phyloP scores from a whole-genome alignment of 2,888 invertebrate species.

The Archips xylosteana region DNA sequence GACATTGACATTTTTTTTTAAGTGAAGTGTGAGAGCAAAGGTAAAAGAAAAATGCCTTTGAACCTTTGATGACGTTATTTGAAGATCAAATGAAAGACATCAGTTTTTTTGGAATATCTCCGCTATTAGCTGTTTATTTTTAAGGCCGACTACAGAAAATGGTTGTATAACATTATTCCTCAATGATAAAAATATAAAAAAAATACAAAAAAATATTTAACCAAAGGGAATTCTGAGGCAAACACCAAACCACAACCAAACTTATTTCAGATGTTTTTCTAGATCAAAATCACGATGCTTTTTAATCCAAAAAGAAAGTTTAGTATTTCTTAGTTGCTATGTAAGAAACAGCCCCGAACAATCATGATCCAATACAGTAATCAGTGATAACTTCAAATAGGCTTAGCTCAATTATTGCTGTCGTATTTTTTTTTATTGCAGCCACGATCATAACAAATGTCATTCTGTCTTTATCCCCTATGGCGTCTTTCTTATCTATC shows the following conservation, averaged over 20 bases:
- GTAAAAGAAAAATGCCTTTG: too few relatives aligned
- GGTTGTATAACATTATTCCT: too few relatives aligned
- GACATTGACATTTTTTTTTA: too few relatives aligned
- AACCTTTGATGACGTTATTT: too few relatives aligned
- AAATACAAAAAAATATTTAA: too few relatives aligned
- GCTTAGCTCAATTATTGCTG: background rate
- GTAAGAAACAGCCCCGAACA: background rate
- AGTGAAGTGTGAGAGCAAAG: too few relatives aligned
- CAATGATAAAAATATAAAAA: too few relatives aligned
- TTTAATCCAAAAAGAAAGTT: background rate
- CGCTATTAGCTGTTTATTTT: too few relatives aligned
- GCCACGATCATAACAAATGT: constrained; percentile 1
- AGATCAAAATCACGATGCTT: background rate
- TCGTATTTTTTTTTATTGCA: constrained; percentile 16
- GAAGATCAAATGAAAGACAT: too few relatives aligned
- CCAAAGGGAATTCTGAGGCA: background rate
- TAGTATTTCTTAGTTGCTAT: background rate
- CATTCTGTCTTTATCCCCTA: constrained; percentile 18
- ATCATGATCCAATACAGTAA: constrained; percentile 14
- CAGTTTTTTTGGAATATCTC: too few relatives aligned
- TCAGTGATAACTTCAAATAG: constrained; percentile 8
- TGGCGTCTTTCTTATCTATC: constrained; percentile 8
- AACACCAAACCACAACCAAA: too few relatives aligned
- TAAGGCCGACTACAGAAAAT: too few relatives aligned
- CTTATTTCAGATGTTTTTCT: background rate